Evolutionary conservation across 2,888 invertebrate species (phyloP), one percentile per base, ranked within the genome.

Genomic region (Peribatodes rhomboidaria): DNA sequence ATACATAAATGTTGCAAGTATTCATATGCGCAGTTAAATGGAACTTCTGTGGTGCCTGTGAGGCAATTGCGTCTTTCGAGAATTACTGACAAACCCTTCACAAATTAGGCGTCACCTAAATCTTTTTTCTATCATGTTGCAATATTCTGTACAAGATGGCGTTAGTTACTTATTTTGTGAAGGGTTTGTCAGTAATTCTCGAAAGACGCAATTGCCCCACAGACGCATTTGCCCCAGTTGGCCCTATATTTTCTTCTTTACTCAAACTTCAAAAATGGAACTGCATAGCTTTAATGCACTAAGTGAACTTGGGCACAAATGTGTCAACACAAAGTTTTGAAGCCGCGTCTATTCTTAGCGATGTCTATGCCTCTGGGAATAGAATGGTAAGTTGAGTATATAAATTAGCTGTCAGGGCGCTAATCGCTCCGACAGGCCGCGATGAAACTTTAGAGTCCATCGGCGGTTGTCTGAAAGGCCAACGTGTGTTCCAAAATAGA

Each of bases 321-420:
- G 55, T 56, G 35, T 61, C 42, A 65, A 44, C 60, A 61, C 7
- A 39, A 46, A 33, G 58, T 58, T 60, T 69, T 67, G 67, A 61
- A 67, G 82, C 69, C 84, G 59, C 73, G 71, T 89, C 90, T 89
- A 82, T 69, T 71, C 70, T 65, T 77, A 71, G 57, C 55, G 37
- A 64, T 61, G 76, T 82, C 87, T 86, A 76, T 76, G 79, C 83
- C 84, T 76, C 83, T 83, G 79, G 79, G 86, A 92, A 93, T 92
- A 92, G 91, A 90, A 86, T 86, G 80, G 90, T 92, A 90, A 91
- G 90, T 92, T 89, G 90, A 90, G 90, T 90, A 90, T 88, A 92
- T 92, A 92, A 92, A 93, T 93, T 92, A 92, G 91, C 92, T 93
- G 93, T 92, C 92, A 90, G 81, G 76, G 73, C 86, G 90, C 92